A percentile compares a stretch with the other conserved stretches of the same genome.
Evolutionary conservation across 2,113 vertebrate species (phyloP).

Genomic region (Eurypyga helias): DNA sequence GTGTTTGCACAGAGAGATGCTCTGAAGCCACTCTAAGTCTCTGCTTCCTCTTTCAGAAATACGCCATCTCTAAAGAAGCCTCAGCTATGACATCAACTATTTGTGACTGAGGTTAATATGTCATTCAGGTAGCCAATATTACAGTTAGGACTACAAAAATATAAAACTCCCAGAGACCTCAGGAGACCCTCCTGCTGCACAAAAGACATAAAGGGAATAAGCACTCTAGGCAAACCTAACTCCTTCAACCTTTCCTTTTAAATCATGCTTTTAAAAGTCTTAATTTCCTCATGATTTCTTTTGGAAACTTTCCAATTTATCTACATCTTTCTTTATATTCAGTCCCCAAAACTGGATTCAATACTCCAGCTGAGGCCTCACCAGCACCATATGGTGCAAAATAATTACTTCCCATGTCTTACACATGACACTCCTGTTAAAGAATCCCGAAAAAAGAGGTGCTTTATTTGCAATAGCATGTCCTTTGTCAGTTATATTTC

Average conservation of each 20-base stretch:
- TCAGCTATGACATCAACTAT: background rate
- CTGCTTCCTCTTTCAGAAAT: background rate
- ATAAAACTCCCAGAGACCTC: background rate
- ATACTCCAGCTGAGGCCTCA: slow-evolving; percentile 71
- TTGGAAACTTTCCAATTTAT: slow-evolving; percentile 66
- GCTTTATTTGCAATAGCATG: slow-evolving; percentile 56
- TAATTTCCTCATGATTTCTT: slow-evolving; percentile 50
- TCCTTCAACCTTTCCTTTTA: slow-evolving; percentile 5
- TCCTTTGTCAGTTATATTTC: slow-evolving; percentile 49
- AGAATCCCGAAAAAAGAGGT: slow-evolving; percentile 57
- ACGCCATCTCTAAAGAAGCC: background rate
- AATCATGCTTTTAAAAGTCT: slow-evolving; percentile 23
- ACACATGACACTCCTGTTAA: slow-evolving; percentile 71
- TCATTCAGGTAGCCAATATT: background rate
- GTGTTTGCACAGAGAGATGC: background rate
- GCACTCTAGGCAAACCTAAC: background rate
- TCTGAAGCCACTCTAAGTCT: background rate
- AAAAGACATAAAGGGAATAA: background rate
- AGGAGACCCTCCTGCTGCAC: background rate
- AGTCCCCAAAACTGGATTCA: slow-evolving; percentile 67
- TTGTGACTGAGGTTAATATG: background rate
- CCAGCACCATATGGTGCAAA: slow-evolving; percentile 71
- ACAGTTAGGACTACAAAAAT: background rate
- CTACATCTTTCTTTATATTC: slow-evolving; percentile 64
- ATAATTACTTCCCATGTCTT: slow-evolving; percentile 75